Evolutionary conservation across 2,797 vertebrate genomes (phyloP).

Genomic region (Mormyrus hasselquistii): DNA sequence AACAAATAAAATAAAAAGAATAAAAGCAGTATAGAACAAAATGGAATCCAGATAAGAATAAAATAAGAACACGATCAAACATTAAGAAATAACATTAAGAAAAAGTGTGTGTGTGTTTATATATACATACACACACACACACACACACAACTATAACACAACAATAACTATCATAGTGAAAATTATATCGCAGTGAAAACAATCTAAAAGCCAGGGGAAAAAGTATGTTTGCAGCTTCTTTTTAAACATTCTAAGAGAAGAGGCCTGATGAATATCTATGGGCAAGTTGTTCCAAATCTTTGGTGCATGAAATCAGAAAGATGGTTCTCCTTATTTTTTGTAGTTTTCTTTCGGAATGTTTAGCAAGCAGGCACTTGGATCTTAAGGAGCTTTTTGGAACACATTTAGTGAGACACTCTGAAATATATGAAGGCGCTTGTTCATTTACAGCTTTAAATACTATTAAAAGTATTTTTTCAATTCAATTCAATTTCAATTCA

Average conservation of each 20-base stretch:
- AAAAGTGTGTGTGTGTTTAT: background rate
- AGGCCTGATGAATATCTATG: background rate
- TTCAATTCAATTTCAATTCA: background rate
- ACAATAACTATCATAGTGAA: background rate
- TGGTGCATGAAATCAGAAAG: background rate
- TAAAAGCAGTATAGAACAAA: background rate
- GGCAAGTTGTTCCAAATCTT: background rate
- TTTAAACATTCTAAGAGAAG: background rate
- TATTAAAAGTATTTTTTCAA: background rate
- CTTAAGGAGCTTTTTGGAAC: background rate
- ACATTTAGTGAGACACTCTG: background rate
- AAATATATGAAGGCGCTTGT: background rate
- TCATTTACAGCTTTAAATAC: background rate
- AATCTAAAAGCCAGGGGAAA: background rate
- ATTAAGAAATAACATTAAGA: background rate
- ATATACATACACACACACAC: background rate
- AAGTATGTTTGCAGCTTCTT: background rate
- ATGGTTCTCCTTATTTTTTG: background rate
- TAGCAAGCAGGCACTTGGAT: background rate
- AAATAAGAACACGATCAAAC: background rate
- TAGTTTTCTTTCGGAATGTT: background rate
- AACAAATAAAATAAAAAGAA: background rate
- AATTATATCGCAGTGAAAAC: background rate
- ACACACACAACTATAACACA: background rate
- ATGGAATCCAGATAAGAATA: background rate